Base-by-base conservation (phyloP, 2,797 vertebrate genomes). In the Thunnus albacares region DNA sequence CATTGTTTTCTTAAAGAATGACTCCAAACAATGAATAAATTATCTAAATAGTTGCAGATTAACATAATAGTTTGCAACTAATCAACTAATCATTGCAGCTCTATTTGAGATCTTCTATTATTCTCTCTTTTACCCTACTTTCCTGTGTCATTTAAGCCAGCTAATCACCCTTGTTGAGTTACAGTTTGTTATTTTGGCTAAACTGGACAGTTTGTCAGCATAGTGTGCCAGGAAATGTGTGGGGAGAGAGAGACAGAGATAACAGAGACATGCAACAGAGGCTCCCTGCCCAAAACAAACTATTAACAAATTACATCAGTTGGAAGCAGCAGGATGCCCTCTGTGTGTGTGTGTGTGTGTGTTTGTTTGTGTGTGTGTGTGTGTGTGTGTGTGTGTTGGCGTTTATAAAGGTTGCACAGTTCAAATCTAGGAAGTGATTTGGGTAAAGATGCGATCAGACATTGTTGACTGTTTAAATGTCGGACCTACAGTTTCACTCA, bases 91-190 rank as follows among this genome's bases (percentile, higher is more conserved):
- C 5, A 5, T 33, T 33, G 30, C 30, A 33, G 30, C 30, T 33
- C 30, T 33, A 9, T 38, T 8, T 38, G 8, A 10, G 35, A 38
- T 38, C 35, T 38, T 38, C 35, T 38, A 38, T 38, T 38, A 38
- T 10, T 38, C 8, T 24, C 2, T 24, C 2, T 10, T n/a, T 28
- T 18, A n/a, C 18, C 14, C 24, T 4, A 3, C 0, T 64, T 49
- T 43, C 2, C 35, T 55, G 5, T 59, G 41, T 26, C 17, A 58
- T 43, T 33, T 26, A 33, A 62, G 14, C 10, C 43, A 74, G 28
- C 53, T 30, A 28, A 53, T 84, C n/a, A 14, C n/a, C 15, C 33
- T 24, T 62, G 18, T 62, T 60, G 2, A 56, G 28, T 55, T 66
- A 63, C 47, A 59, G 18, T 53, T 11, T 14, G 8, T 8, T 61